phyloP scores from a whole-genome alignment of 92 coral and sea anemone species.

The Isaurus tuberculatus region DNA sequence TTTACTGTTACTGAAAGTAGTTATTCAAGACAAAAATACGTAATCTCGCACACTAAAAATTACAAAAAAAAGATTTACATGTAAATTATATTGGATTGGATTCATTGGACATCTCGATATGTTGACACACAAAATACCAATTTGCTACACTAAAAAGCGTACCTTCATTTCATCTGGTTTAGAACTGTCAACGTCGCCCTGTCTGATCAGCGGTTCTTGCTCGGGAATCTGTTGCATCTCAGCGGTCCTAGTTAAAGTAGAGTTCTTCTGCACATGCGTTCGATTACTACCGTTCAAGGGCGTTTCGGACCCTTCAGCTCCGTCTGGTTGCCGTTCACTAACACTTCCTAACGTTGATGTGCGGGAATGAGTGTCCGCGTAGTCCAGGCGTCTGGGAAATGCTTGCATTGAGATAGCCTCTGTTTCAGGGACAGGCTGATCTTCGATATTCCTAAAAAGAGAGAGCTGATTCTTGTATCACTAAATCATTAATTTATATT shows the following conservation, averaged over 20 bases:
- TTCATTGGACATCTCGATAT: too few relatives aligned
- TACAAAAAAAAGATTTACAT: too few relatives aligned
- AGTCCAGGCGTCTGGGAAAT: conserved; percentile 70
- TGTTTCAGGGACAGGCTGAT: conserved; percentile 77
- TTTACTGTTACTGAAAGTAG: too few relatives aligned
- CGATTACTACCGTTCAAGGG: conserved; percentile 68
- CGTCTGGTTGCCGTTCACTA: conserved; percentile 95
- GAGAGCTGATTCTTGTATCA: neutral
- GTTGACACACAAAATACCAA: neutral
- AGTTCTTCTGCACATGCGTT: conserved; percentile 45
- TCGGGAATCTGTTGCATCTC: conserved; percentile 87
- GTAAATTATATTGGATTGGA: too few relatives aligned
- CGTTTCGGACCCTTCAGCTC: conserved; percentile 91
- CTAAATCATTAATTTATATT: neutral
- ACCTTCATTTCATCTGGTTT: conserved; percentile 52
- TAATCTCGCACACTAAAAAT: too few relatives aligned
- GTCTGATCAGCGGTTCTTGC: conserved; percentile 70
- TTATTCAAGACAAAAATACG: too few relatives aligned
- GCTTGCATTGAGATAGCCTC: conserved; percentile 70
- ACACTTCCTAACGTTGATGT: conserved; percentile 61
- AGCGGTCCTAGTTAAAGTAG: conserved; percentile 55
- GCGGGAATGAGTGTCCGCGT: conserved; percentile 68
- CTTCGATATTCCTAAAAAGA: conserved; percentile 71
- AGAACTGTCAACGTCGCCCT: conserved; percentile 41
- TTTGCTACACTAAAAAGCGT: neutral